These are phyloP conservation scores for Dicaeum eximium DNA, from an alignment of 2,113 vertebrate genomes.

Conservation along the genomic window DNA sequence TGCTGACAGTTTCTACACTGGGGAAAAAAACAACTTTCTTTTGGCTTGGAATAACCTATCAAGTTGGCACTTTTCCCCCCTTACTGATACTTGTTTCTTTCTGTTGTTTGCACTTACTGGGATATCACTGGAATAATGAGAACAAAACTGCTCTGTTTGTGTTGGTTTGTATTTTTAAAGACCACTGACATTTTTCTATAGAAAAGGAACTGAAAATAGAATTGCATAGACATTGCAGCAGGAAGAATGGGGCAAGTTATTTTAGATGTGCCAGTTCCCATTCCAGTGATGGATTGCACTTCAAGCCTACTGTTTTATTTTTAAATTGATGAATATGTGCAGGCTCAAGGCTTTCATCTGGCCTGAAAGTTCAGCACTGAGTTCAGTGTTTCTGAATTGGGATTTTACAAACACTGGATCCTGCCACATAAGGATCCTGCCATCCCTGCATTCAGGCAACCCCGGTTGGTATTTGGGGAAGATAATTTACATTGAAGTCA, in stretches of 20 bases:
- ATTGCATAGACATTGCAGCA: neutral
- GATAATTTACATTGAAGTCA: neutral
- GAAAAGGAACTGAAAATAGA: slow-evolving; percentile 31
- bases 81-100: neutral
- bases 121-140: neutral
- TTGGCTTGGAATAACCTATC: neutral
- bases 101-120: neutral
- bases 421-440: neutral
- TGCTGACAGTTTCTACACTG: neutral
- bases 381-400: neutral
- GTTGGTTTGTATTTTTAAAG: neutral
- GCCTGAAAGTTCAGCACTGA: neutral
- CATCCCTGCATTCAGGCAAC: neutral
- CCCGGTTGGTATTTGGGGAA: neutral
- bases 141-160: neutral
- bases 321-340: neutral
- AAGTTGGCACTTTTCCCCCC: neutral
- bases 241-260: neutral
- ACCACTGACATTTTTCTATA: neutral
- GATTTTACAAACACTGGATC: neutral
- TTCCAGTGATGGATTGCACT: neutral
- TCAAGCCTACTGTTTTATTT: neutral
- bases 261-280: slow-evolving; percentile 10
- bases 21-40: neutral
- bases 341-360: neutral